These are phyloP conservation scores for Apodemus agrarius DNA, from an alignment of 2,797 vertebrate species.

Conservation along the genomic window DNA sequence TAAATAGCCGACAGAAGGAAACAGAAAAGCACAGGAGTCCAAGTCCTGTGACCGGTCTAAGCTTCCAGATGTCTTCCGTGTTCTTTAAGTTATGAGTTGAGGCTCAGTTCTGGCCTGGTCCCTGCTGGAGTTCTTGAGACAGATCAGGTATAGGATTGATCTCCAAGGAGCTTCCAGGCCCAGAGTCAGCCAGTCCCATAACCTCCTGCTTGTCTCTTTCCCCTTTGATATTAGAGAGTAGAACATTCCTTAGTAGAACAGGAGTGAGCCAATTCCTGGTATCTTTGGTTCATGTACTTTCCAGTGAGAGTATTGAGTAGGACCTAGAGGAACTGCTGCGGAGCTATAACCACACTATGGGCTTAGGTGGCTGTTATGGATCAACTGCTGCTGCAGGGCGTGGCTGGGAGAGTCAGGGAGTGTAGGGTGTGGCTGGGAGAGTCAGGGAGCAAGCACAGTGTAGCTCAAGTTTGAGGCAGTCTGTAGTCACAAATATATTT, in stretches of 20 bases:
- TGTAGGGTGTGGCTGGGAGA: too few relatives aligned
- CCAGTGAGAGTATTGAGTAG: too few relatives aligned
- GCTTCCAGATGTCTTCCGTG: neutral
- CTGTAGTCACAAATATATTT: neutral
- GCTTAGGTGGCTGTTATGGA: neutral
- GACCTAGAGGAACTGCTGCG: neutral
- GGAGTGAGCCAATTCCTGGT: neutral
- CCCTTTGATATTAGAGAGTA: neutral
- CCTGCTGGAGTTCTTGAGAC: neutral
- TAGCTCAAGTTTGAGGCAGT: neutral
- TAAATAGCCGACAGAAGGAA: neutral
- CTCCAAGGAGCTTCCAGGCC: neutral
- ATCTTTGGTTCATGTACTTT: neutral
- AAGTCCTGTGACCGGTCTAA: neutral
- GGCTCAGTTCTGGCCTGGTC: neutral
- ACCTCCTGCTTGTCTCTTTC: neutral
- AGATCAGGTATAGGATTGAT: neutral
- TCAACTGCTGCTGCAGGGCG: neutral
- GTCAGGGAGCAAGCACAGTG: too few relatives aligned
- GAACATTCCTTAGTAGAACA: neutral
- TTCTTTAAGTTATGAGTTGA: neutral
- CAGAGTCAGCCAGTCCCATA: neutral
- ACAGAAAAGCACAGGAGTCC: neutral
- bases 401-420: neutral
- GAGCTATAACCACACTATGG: neutral